Base-by-base conservation (phyloP, 2,888 invertebrate genomes). In the Trachelus iudaicus region DNA sequence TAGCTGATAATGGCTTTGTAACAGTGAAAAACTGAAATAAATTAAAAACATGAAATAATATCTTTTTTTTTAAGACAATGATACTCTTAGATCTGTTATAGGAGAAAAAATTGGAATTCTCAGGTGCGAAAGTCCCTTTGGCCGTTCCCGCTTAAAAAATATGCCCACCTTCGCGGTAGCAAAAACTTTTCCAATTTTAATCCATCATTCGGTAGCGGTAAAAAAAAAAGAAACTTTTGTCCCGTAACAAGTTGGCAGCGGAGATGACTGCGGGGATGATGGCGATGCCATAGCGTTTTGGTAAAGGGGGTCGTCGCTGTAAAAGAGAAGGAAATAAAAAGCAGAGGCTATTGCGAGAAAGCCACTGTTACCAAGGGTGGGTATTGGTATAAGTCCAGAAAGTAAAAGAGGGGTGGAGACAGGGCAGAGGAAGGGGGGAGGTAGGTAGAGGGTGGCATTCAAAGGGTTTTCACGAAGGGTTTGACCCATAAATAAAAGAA, bases 151-250 rank as follows among this genome's bases (percentile, higher is more conserved):
- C 71, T 71, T 71, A 12, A 71, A 56, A 71, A 71, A 71, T 12
- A 71, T 33, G 34, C 12, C 56, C 56, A 56, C 56, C 56, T 56
- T 56, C 83, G 81, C 80, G 85, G 82, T 82, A 83, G 82, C 83
- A 85, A 85, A 84, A 87, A 87, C 85, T 87, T 87, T 87, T 86
- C 87, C 85, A 87, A 87, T 87, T 87, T 87, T 85, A 87, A 87
- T 87, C 84, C 87, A 85, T 87, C 87, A 87, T 87, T 87, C 84
- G 87, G 82, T 76, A 81, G 82, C 80, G 82, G 83, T 68, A 77
- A 82, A 80, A 83, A 80, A 83, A 82, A 85, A 80, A 77, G 56
- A 80, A 85, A 87, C 87, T 86, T 84, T 84, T 85, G 83, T 83
- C 82, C 81, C 79, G 84, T 85, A 85, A 87, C 87, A 87, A 87